Evolutionary conservation across 2,113 vertebrate genomes (phyloP).

Genomic region (Fulica atra): DNA sequence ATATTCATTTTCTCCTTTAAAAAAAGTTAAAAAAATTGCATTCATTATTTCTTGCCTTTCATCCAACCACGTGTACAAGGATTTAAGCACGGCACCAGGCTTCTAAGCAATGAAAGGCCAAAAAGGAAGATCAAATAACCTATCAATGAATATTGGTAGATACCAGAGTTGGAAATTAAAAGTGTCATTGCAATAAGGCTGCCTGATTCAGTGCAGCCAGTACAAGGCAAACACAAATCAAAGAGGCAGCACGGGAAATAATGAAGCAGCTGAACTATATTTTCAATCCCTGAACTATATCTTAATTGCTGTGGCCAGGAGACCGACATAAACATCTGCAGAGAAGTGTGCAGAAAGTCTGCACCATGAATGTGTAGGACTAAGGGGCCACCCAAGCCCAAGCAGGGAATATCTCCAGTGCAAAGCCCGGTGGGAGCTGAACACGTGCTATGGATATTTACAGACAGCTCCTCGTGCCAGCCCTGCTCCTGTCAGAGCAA

Average conservation of each 20-base stretch:
- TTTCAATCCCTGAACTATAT: neutral
- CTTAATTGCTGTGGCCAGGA: neutral
- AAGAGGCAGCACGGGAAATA: neutral
- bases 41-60: neutral
- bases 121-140: neutral
- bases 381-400: neutral
- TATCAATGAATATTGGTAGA: neutral
- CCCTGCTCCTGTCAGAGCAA: neutral
- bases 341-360: neutral
- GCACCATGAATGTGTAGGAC: rapidly evolving
- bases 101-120: neutral
- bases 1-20: neutral
- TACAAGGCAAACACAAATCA: neutral
- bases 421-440: neutral
- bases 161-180: neutral
- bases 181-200: neutral
- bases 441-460: rapidly evolving
- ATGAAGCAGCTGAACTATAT: neutral
- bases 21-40: neutral
- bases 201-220: neutral
- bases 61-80: neutral
- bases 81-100: neutral
- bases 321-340: neutral
- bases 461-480: neutral
- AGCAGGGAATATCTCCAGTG: neutral